Evolutionary conservation across 1,140 invertebrate genomes (phyloP), one percentile per base, ranked within the genome.

Genomic region (Micrasema longulum): DNA sequence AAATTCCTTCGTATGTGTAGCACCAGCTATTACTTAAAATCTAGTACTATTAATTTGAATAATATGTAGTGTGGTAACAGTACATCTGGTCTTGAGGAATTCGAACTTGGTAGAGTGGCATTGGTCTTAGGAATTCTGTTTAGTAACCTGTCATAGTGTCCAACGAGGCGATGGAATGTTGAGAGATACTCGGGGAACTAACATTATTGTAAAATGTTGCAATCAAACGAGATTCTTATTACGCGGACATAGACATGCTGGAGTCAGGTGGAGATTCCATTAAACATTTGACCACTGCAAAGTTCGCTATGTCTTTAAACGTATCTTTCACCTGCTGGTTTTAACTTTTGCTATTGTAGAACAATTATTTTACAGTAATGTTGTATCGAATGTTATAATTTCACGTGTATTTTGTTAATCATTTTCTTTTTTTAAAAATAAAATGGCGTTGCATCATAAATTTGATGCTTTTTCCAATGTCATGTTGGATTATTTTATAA

Each of bases 181-280:
- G 11, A 35, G 23, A 57, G 26, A 57, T 57, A 35, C 53, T 20
- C n/a, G n/a, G n/a, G n/a, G n/a, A n/a, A n/a, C n/a, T n/a, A n/a
- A n/a, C n/a, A n/a, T 60, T 38, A 60, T 60, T 38, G 55, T 60
- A 18, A 16, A 60, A 41, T 60, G 55, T 20, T 36, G 55, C 55
- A 60, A 60, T 60, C 55, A 60, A 60, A 60, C 55, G 26, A 38
- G 55, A 60, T 60, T 60, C 55, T 60, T 38, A 38, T 18, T 18
- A 11, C 14, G 31, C 20, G 3, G 31, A 14, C 55, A 7, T 35
- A 31, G 22, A n/a, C 52, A n/a, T 31, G 12, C 0, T 12, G n/a
- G 22, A 55, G 23, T 55, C 52, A 14, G 22, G n/a, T 31, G 26
- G 7, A 4, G 26, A 7, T 7, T 31, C 2, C 7, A 31, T 4